phyloP scores from a whole-genome alignment of 2,113 vertebrate genomes.

The Xiphophorus couchianus region DNA sequence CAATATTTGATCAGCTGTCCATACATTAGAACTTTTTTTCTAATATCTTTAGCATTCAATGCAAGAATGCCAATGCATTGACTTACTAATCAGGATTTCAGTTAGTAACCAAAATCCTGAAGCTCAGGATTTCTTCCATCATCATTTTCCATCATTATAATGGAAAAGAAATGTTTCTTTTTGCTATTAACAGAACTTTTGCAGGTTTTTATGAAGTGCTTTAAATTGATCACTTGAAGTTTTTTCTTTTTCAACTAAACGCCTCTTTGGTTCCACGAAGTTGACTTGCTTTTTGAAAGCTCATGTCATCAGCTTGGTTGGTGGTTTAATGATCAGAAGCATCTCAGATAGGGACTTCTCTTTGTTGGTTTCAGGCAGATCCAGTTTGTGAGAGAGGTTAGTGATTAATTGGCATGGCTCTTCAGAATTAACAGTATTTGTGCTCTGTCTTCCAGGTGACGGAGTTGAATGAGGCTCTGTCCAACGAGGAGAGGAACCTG shows the following conservation, averaged over 20 bases:
- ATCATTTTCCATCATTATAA: not conserved
- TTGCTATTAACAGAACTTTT: not conserved
- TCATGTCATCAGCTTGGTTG: not conserved
- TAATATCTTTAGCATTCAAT: too few relatives aligned
- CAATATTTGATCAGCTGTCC: not conserved
- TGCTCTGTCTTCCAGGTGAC: slow-evolving; percentile 84
- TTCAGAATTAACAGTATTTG: slow-evolving; percentile 17
- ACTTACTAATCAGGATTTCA: not conserved
- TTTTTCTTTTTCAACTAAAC: too few relatives aligned
- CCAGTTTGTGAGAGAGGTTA: not conserved
- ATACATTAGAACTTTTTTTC: not conserved
- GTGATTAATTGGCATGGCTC: not conserved
- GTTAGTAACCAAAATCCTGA: not conserved
- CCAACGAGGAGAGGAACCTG: slow-evolving; percentile 97
- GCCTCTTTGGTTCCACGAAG: too few relatives aligned
- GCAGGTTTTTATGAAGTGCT: not conserved
- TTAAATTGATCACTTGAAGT: not conserved
- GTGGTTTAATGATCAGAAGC: not conserved
- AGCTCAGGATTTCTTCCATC: not conserved
- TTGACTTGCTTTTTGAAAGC: too few relatives aligned
- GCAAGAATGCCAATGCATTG: not conserved
- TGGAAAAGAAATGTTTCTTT: not conserved
- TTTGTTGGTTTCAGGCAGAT: not conserved
- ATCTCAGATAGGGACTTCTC: not conserved
- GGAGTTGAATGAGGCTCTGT: slow-evolving; percentile 95